Evolutionary conservation across 53 echinoderm and acorn worm species (phyloP).

Genomic region (Echinarachnius parma): DNA sequence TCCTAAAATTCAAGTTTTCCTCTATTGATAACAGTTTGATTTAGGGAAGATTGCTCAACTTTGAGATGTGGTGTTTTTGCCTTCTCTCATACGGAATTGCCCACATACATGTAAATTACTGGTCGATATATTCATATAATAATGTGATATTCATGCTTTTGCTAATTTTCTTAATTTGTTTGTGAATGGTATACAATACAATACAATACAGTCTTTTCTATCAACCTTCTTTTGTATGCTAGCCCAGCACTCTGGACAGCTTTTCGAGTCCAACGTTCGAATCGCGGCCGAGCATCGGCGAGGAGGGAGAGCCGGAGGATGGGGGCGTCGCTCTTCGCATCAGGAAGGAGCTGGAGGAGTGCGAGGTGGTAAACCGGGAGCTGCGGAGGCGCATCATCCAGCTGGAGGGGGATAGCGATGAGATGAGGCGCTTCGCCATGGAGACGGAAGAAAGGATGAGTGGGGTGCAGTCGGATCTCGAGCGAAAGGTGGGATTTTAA

Average conservation of each 20-base stretch:
- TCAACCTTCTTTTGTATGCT: neutral
- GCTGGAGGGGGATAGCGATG: slow-evolving; percentile 83
- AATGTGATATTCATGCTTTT: too few species aligned
- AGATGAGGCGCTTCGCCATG: slow-evolving; percentile 68
- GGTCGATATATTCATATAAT: too few species aligned
- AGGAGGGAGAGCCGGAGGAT: slow-evolving; percentile 41
- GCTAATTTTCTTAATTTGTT: too few species aligned
- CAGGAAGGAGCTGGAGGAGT: slow-evolving; percentile 72
- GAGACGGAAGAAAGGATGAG: slow-evolving; percentile 85
- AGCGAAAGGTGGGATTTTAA: slow-evolving; percentile 43
- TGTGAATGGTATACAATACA: too few species aligned
- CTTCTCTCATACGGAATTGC: too few species aligned
- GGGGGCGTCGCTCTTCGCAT: too few species aligned
- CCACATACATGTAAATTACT: too few species aligned
- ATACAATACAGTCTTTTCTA: slow-evolving; percentile 2
- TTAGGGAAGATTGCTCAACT: too few species aligned
- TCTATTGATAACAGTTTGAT: too few species aligned
- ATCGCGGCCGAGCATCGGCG: slow-evolving; percentile 50
- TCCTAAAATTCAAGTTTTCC: too few species aligned
- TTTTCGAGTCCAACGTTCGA: slow-evolving; percentile 66
- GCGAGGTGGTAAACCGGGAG: slow-evolving; percentile 81
- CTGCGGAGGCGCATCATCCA: slow-evolving; percentile 65
- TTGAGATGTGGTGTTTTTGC: too few species aligned
- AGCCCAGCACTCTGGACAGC: slow-evolving; percentile 71
- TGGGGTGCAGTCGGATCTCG: slow-evolving; percentile 40